phyloP scores from a whole-genome alignment of 1,140 invertebrate species.

The Cydia strobilella region DNA sequence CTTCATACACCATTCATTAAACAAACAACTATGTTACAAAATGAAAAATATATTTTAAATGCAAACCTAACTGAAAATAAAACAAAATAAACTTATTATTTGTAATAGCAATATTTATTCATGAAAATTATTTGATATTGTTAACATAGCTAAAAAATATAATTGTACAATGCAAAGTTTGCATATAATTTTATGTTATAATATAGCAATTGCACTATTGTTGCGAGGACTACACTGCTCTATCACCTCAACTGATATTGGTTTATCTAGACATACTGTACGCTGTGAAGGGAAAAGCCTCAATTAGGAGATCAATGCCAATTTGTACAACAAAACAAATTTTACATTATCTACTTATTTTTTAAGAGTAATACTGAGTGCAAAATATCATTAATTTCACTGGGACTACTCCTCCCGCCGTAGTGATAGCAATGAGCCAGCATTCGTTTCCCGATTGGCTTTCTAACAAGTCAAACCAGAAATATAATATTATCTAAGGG shows the following conservation, averaged over 20 bases:
- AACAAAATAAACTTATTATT: constrained; percentile 74
- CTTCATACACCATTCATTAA: constrained; percentile 24
- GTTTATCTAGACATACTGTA: constrained; percentile 56
- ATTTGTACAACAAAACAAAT: constrained; percentile 60
- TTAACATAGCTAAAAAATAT: constrained; percentile 78
- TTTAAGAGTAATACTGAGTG: constrained; percentile 74
- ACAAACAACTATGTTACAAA: constrained; percentile 7
- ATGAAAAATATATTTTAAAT: constrained; percentile 41
- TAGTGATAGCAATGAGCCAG: constrained; percentile 12
- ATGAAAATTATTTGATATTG: constrained; percentile 75
- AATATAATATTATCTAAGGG: constrained; percentile 40
- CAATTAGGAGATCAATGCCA: constrained; percentile 65
- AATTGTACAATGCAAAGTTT: constrained; percentile 78
- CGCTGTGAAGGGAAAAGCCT: constrained; percentile 62
- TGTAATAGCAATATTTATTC: constrained; percentile 76
- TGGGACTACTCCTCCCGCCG: constrained; percentile 53
- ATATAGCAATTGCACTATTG: constrained; percentile 78
- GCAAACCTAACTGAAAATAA: constrained; percentile 57
- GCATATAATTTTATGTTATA: constrained; percentile 75
- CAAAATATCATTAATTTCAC: constrained; percentile 74
- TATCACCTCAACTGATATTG: constrained; percentile 63
- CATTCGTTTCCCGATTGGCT: neutral
- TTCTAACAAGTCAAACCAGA: constrained; percentile 22
- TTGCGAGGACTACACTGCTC: constrained; percentile 77
- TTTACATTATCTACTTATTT: constrained; percentile 65